Percentiles rank a stretch among this genome's conserved stretches.
Conservation (phyloP, 2,888 invertebrate species). For the Chymomyza caudatula region DNA sequence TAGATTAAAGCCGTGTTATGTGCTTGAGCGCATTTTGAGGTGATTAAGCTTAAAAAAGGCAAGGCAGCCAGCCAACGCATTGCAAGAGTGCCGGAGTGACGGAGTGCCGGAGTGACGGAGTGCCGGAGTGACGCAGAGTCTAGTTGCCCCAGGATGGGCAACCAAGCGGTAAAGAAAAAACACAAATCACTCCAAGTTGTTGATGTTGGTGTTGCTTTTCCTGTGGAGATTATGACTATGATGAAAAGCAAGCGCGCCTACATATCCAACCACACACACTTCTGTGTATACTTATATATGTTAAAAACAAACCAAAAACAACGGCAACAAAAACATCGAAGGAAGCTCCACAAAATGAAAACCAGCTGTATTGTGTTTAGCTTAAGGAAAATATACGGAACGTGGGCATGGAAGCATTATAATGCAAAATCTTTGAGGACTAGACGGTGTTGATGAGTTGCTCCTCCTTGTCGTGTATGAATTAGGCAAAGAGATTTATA, state of each 20-base stretch:
- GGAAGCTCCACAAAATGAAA: slow-evolving; percentile 16
- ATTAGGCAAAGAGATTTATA: background rate
- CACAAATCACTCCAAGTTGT: slow-evolving; percentile 71
- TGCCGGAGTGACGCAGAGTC: slow-evolving; percentile 46
- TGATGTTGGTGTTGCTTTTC: slow-evolving; percentile 70
- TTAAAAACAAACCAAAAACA: background rate
- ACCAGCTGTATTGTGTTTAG: slow-evolving; percentile 13
- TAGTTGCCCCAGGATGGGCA: slow-evolving; percentile 44
- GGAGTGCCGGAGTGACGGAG: slow-evolving; percentile 12
- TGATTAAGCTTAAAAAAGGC: slow-evolving; percentile 69
- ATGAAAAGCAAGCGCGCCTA: slow-evolving; percentile 58
- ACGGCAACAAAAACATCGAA: background rate
- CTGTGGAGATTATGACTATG: slow-evolving; percentile 71
- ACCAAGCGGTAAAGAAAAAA: slow-evolving; percentile 31
- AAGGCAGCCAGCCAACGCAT: slow-evolving; percentile 26
- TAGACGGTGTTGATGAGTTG: slow-evolving; percentile 66
- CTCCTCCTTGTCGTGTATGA: background rate
- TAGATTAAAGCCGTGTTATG: slow-evolving; percentile 72
- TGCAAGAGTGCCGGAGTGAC: too few relatives aligned
- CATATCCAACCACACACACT: slow-evolving; percentile 2
- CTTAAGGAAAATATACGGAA: background rate
- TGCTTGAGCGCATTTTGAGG: slow-evolving; percentile 69
- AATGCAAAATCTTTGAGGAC: slow-evolving; percentile 66
- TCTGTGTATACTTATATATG: slow-evolving; percentile 30
- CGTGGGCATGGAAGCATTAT: slow-evolving; percentile 40